Evolutionary conservation across 2,888 invertebrate genomes (phyloP), one percentile per base, ranked within the genome.

Genomic region (Parascotia fuliginaria): DNA sequence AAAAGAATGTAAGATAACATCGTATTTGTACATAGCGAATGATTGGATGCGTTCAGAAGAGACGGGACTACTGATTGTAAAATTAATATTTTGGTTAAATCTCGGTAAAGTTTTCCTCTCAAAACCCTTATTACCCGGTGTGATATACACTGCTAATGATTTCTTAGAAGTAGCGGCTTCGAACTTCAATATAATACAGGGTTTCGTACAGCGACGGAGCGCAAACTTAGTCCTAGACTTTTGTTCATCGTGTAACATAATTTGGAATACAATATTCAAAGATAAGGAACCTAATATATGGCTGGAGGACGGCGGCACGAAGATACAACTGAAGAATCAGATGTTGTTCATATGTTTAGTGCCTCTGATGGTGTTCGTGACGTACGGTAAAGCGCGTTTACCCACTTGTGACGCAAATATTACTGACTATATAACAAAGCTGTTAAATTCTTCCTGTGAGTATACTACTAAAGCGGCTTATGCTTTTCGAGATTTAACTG

Each of bases 391-490:
- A 31, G 71, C 78, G 0, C 55, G 55, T 2, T 44, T 54, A 0
- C 42, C 45, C 6, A 52, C 69, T 74, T 89, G 65, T 77, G 84
- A 93, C 40, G 93, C 93, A 37, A 81, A 93, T 11, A 90, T 95
- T 11, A 93, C 94, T 42, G 89, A 93, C 45, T 96, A 94, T 65
- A 71, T 93, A 24, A 83, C 90, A 48, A 95, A 94, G 69, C 65
- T 96, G 0, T 87, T 95, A 47, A 93, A 94, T 40, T 89, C 93
- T 9, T 92, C 94, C 0, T 95, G 94, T 43, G 94, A 95, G 64
- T 93, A 94, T 33, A 95, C 95, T 0, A 86, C 94, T 1, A 89
- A 94, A 50, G 81, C 94, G 0, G 93, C 93, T 7, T 95, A 95
- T 50, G 81, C 89, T 0, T 82, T 95, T 41, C 90, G 95, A 47